phyloP scores from a whole-genome alignment of 2,113 vertebrate genomes.

The Oenanthe melanoleuca region DNA sequence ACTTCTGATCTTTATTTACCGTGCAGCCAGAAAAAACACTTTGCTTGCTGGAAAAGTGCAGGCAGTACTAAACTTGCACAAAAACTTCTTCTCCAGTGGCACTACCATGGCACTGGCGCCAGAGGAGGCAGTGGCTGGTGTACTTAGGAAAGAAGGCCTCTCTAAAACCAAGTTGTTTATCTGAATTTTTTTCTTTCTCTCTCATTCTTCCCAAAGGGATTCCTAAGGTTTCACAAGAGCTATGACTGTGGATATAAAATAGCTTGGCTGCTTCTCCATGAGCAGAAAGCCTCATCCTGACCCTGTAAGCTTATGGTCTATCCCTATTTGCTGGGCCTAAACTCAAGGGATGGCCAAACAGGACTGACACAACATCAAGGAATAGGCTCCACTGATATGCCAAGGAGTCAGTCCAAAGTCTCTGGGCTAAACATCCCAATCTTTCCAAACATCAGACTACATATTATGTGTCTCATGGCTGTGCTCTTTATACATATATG shows the following conservation, averaged over 20 bases:
- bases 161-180: neutral
- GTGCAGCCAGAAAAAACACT: neutral
- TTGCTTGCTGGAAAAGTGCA: neutral
- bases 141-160: neutral
- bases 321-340: rapidly evolving
- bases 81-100: neutral
- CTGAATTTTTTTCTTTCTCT: neutral
- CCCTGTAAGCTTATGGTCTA: neutral
- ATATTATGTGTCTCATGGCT: neutral
- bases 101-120: neutral
- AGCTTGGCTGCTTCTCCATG: neutral
- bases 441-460: neutral
- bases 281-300: neutral
- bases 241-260: neutral
- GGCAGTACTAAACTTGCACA: neutral
- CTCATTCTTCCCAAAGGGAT: neutral
- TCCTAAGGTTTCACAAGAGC: neutral
- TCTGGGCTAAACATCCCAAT: neutral
- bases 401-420: neutral
- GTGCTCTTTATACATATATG: neutral
- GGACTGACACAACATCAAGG: neutral
- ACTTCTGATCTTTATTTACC: neutral
- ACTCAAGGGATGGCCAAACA: neutral
- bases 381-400: neutral
- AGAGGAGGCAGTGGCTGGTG: neutral